Evolutionary conservation across 2,797 vertebrate species (phyloP), one percentile per base, ranked within the genome.

Genomic region (Rhynchotus rufescens): DNA sequence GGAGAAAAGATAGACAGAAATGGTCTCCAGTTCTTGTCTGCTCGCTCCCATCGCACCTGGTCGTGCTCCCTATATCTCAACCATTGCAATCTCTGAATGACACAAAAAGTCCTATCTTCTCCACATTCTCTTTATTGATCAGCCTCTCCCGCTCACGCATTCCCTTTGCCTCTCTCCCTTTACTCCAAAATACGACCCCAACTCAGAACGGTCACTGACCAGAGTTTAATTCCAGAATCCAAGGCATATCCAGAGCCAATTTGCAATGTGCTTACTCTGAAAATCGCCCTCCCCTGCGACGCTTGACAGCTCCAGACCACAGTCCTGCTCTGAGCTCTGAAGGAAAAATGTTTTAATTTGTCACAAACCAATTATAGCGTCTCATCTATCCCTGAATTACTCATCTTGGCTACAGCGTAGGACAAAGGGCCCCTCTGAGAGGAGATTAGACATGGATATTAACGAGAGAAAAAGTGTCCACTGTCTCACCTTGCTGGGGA

Each of bases 351-450:
- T 90, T 96, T 94, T 96, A 96, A 96, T 96, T 96, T 96, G 95
- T 95, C 96, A 96, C 95, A 96, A 95, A 95, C 96, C 96, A 96
- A 96, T 96, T 96, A 96, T 92, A 96, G 95, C 95, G 95, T 96
- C 96, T 96, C 96, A 95, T 96, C 93, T 94, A 91, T 95, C 96
- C 96, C 95, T 94, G 95, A 96, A 95, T 95, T 95, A 96, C 95
- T 95, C 96, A 94, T 96, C 95, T 93, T 96, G 96, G 95, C 96
- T 96, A 92, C 94, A 87, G 92, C 34, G 87, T 95, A 96, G 95
- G 94, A 96, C 96, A 96, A 96, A 96, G 96, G 95, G 93, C 93
- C 94, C 96, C 94, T 96, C 94, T 94, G 96, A 93, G 96, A 96
- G 94, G 88, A 96, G 95, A 96, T 96, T 96, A 95, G 95, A 90